Conservation (phyloP, 2,113 vertebrate genomes). For the Nothobranchius kuhntae region DNA sequence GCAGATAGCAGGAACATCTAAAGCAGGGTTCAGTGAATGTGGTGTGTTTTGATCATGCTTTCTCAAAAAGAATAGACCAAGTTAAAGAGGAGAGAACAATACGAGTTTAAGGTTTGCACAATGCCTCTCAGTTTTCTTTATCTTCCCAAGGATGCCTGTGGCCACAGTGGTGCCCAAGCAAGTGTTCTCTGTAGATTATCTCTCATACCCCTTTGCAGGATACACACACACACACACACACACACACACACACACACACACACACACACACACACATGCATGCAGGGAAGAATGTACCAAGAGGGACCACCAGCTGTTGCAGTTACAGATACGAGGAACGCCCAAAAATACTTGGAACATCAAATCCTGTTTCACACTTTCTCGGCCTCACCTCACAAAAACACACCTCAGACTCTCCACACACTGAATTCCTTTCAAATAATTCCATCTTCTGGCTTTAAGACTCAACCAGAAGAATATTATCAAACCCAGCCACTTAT, state of each 20-base stretch:
- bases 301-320: conserved; percentile 66
- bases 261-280: conserved; percentile 31
- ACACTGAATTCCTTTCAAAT: background rate
- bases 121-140: conserved; percentile 35
- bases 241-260: conserved; percentile 20
- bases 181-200: conserved; percentile 48
- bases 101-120: conserved; percentile 21
- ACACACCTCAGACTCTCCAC: conserved; percentile 7
- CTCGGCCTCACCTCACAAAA: background rate
- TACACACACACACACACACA: conserved; percentile 12
- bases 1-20: conserved; percentile 35
- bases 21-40: conserved; percentile 19
- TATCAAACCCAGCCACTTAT: conserved; percentile 20
- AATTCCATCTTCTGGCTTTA: background rate
- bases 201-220: conserved; percentile 45
- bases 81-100: conserved; percentile 8
- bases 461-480: too few relatives aligned
- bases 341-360: conserved; percentile 50
- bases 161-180: conserved; percentile 46
- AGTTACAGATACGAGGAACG: conserved; percentile 45
- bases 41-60: conserved; percentile 15
- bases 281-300: conserved; percentile 66
- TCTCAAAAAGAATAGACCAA: conserved; percentile 13
- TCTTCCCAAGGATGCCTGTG: conserved; percentile 48
- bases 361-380: conserved; percentile 28